Percentiles rank a stretch among this genome's conserved stretches.
phyloP scores from a whole-genome alignment of 2,113 vertebrate genomes.

The Notarius quadriscutis region DNA sequence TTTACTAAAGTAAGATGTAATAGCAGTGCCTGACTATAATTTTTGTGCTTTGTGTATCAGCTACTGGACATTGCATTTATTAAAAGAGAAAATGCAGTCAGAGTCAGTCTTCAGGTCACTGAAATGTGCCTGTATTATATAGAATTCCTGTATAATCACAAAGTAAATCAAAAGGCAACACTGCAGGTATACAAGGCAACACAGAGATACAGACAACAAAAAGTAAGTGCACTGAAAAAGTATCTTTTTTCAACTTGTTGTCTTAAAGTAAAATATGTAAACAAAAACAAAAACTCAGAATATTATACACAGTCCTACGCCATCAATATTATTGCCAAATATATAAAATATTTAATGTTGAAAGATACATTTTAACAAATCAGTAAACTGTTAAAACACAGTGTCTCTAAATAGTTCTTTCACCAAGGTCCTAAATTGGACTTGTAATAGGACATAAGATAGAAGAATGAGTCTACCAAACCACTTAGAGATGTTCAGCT shows the following conservation, averaged over 20 bases:
- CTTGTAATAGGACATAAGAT: not conserved
- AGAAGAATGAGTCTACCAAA: not conserved
- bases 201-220: not conserved
- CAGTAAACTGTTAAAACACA: not conserved
- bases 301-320: not conserved
- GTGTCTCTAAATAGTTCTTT: not conserved
- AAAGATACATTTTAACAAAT: no score
- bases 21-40: not conserved
- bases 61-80: not conserved
- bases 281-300: not conserved
- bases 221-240: not conserved
- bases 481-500: not conserved
- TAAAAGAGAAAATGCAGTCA: not conserved
- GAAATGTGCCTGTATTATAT: not conserved
- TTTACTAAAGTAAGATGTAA: not conserved
- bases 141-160: not conserved
- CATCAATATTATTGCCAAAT: not conserved
- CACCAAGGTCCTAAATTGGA: not conserved
- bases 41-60: not conserved
- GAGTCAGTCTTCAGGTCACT: not conserved
- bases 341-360: not conserved
- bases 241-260: not conserved
- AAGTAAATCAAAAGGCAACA: not conserved
- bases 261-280: not conserved
- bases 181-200: not conserved